Base-by-base conservation (phyloP, 2,797 vertebrate genomes). In the Melanotaenia trifasciata region DNA sequence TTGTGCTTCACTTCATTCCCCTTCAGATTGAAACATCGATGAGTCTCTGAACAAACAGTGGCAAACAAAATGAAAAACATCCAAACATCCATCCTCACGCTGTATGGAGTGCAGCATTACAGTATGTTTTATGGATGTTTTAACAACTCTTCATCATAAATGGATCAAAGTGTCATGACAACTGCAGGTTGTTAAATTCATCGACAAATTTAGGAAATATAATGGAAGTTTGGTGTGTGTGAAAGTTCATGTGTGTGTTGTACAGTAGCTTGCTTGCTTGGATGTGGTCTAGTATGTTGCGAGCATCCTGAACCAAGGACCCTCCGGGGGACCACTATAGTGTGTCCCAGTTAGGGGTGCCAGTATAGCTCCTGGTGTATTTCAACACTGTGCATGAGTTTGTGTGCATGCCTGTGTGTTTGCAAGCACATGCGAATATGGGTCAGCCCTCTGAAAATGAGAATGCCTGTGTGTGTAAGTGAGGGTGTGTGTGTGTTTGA, bases 271-370 rank as follows among this genome's bases (percentile, higher is more conserved):
- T 67, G 75, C 84, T 76, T 69, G 64, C 80, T 73, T 89, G 85
- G 74, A 76, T 24, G n/a, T 5, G 10, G 71, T 87, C 86, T 86
- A 90, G 74, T 66, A 3, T 86, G 81, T 88, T 87, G 72, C 84
- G 86, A 90, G 84, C 77, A 70, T 91, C 84, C 84, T 86, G 85
- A 84, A 89, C 87, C 84, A 74, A 18, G 75, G 82, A 74, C 74
- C 87, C 87, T 87, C 89, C 68, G 24, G 74, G 83, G 89, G 81
- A 80, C 85, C 80, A 60, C 79, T 88, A 88, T 90, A 89, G 78
- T 91, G 89, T 78, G 93, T 90, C 92, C 93, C 91, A 94, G 85
- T 92, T 94, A 89, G 84, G 64, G 86, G 61, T 89, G 91, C 91
- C 91, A 90, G 85, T 70, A 84, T 91, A 32, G 91, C 89, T 92